These are phyloP conservation scores for Microctonus aethiopoides DNA, from an alignment of 2,888 invertebrate genomes.

Conservation along the genomic window DNA sequence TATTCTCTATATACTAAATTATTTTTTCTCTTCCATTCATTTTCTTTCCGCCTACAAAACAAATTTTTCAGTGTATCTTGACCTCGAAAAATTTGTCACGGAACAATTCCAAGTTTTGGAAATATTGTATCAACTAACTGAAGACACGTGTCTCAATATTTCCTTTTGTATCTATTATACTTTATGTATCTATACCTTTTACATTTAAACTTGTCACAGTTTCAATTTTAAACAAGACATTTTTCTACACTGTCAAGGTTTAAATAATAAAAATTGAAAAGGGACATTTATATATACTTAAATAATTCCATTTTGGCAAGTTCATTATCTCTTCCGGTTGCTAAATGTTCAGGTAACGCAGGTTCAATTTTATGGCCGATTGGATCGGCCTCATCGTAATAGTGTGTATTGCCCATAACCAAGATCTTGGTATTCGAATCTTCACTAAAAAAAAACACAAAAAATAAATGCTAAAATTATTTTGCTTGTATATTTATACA, in stretches of 20 bases:
- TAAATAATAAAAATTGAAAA: neutral
- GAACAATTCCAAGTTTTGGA: conserved; percentile 57
- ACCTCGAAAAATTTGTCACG: conserved; percentile 54
- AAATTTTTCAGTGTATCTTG: conserved; percentile 15
- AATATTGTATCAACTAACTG: conserved; percentile 55
- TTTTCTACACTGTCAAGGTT: conserved; percentile 1
- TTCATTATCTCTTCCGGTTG: conserved; percentile 9
- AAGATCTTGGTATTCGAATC: conserved; percentile 2
- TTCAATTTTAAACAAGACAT: conserved; percentile 54
- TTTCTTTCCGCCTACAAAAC: conserved; percentile 14
- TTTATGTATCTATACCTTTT: neutral
- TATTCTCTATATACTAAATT: neutral
- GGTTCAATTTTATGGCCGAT: conserved; percentile 25
- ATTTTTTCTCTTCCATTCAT: conserved; percentile 21
- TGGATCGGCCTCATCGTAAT: neutral
- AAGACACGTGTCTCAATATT: conserved; percentile 60
- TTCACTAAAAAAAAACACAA: neutral
- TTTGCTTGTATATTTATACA: conserved; percentile 9
- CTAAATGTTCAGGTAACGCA: neutral
- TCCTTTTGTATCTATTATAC: conserved; percentile 39
- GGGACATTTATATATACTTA: neutral
- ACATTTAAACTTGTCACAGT: conserved; percentile 50
- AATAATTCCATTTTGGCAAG: neutral
- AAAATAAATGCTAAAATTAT: neutral
- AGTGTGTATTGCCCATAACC: conserved; percentile 3